phyloP scores from a whole-genome alignment of 2,888 invertebrate genomes.

The Euzetes globulus region DNA sequence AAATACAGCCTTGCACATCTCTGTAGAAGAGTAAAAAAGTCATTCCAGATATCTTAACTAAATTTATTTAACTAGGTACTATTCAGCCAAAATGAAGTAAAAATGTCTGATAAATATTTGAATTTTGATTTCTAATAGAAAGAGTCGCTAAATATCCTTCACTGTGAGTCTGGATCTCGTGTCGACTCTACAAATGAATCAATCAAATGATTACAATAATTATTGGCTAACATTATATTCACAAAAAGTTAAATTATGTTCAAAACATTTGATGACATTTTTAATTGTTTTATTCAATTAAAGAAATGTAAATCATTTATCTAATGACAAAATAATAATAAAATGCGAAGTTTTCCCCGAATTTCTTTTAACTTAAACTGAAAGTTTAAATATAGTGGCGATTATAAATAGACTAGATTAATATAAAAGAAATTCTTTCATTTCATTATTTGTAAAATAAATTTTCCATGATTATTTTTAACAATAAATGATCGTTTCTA shows the following conservation, averaged over 20 bases:
- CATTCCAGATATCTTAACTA: too few relatives aligned
- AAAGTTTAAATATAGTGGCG: too few relatives aligned
- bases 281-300: neutral
- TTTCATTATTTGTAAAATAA: too few relatives aligned
- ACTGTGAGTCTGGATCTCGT: neutral
- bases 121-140: neutral
- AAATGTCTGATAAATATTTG: neutral
- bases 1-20: too few relatives aligned
- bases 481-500: too few relatives aligned
- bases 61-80: neutral
- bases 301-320: neutral
- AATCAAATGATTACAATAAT: neutral
- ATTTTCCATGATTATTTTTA: too few relatives aligned
- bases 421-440: too few relatives aligned
- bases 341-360: neutral
- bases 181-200: neutral
- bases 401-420: too few relatives aligned
- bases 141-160: slow-evolving; percentile 6
- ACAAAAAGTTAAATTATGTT: neutral
- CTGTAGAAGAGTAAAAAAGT: too few relatives aligned
- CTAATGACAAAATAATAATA: neutral
- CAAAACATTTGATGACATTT: neutral
- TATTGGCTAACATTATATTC: neutral
- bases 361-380: too few relatives aligned
- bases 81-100: neutral